Evolutionary conservation across 2,113 vertebrate species (phyloP).

Genomic region (Bubalus kerabau): DNA sequence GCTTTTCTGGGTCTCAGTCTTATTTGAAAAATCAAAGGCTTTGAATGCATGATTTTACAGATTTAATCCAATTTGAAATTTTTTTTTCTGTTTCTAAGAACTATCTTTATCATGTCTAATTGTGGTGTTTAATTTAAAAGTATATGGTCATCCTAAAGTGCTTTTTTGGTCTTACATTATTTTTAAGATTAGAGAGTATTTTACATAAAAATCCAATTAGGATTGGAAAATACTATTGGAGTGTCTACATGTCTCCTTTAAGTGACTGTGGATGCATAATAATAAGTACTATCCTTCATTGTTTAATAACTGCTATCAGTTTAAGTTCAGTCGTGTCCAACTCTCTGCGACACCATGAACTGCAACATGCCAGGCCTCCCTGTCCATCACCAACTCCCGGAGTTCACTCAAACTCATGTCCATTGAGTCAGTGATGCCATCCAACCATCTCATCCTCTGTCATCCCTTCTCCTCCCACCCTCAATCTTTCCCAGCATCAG

Average conservation of each 20-base stretch:
- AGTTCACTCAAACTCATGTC: not conserved
- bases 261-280: not conserved
- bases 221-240: not conserved
- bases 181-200: not conserved
- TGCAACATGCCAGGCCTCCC: not conserved
- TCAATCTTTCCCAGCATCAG: not conserved
- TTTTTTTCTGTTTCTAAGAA: not conserved
- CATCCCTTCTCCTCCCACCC: not conserved
- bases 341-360: not conserved
- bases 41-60: not conserved
- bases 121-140: not conserved
- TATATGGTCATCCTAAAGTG: not conserved
- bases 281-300: not conserved
- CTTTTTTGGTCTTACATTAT: not conserved
- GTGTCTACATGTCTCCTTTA: not conserved
- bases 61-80: not conserved
- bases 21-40: not conserved
- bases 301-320: not conserved
- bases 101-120: not conserved
- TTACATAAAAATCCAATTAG: not conserved
- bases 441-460: not conserved
- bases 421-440: not conserved
- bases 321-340: accelerated
- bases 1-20: not conserved
- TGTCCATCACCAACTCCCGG: not conserved